Evolutionary conservation across 2,113 vertebrate genomes (phyloP), one percentile per base, ranked within the genome.

Genomic region (Calonectris borealis): DNA sequence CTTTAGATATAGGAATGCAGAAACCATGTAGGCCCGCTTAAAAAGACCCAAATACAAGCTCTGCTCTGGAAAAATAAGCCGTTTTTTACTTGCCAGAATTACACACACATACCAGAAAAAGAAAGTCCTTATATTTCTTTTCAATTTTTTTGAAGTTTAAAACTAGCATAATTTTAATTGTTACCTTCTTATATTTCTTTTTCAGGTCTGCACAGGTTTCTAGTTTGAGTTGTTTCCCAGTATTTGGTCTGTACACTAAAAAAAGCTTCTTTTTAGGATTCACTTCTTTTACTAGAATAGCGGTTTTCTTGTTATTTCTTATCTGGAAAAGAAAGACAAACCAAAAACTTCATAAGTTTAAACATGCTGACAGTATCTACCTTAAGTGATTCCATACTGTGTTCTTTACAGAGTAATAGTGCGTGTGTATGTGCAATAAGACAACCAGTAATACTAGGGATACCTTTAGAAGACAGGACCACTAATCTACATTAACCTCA

Each of bases 121-220:
- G 6, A 62, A 64, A 93, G 34, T 13, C 14, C 14, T 49, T 24
- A 3, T 4, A 34, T n/a, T 42, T n/a, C 0, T 65, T 75, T 62
- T 32, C 5, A 10, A 4, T 2, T 3, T 85, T 52, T 15, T 55
- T 55, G 3, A 17, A 68, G 17, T 29, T 94, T 62, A 57, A 82
- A 52, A 51, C 6, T 69, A 58, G 15, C 3, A 26, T 64, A 5
- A 58, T 14, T 89, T 83, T 11, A 72, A 44, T 24, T 2, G 13
- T 88, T 91, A 99, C 99, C 99, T 99, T 99, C 95, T 99, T 99
- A 36, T 99, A 99, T 97, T 99, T 99, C 98, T 99, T 99, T 97
- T 98, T 99, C 86, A 99, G 98, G 96, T 99, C 99, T 52, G 97
- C 86, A 57, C 99, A 99, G 4, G 98, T 99, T 98, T 99, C 99